A percentile compares a stretch with the other conserved stretches of the same genome.
Evolutionary conservation across 2,113 vertebrate species (phyloP).

Genomic region (Pandion haliaetus): DNA sequence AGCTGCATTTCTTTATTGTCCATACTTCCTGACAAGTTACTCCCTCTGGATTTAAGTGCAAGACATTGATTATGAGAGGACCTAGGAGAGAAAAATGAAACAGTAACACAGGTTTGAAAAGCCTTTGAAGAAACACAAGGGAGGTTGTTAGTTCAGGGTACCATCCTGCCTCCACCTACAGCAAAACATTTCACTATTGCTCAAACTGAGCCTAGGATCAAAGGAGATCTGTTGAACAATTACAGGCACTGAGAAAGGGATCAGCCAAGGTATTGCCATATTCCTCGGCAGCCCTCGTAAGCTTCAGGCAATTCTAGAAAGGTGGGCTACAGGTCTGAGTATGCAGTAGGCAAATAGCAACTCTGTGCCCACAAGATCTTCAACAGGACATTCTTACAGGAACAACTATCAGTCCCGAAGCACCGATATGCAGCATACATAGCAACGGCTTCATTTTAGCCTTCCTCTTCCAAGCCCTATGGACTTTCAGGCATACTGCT

Average conservation of each 20-base stretch:
- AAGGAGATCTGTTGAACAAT: neutral
- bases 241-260: neutral
- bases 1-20: neutral
- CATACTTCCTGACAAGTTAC: neutral
- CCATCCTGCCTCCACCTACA: neutral
- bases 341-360: neutral
- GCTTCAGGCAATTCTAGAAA: neutral
- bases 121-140: neutral
- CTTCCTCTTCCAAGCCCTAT: neutral
- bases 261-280: neutral
- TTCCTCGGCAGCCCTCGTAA: neutral
- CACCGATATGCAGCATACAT: neutral
- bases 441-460: neutral
- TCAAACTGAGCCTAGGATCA: neutral
- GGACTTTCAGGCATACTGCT: neutral
- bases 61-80: neutral
- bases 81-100: neutral
- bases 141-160: neutral
- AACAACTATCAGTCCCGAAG: neutral
- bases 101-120: neutral
- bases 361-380: neutral
- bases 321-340: neutral
- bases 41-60: neutral
- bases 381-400: neutral
- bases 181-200: neutral